phyloP scores from a whole-genome alignment of 2,888 invertebrate species.

The Athalia cordata region DNA sequence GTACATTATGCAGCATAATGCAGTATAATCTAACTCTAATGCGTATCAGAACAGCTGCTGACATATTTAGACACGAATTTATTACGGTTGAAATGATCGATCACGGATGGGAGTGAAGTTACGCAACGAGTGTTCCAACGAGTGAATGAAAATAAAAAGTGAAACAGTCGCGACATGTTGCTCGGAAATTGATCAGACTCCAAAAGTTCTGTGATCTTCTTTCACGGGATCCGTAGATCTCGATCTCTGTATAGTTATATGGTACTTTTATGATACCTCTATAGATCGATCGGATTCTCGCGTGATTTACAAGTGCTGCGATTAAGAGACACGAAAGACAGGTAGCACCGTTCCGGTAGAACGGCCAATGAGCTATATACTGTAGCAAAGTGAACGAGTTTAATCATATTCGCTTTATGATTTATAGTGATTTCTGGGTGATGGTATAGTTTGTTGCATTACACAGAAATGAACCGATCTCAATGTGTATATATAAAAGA shows the following conservation, averaged over 20 bases:
- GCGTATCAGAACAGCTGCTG: neutral
- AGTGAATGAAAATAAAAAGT: neutral
- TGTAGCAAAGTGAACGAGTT: constrained; percentile 11
- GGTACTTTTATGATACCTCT: no score
- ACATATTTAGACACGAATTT: neutral
- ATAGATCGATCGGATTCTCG: neutral
- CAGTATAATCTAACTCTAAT: neutral
- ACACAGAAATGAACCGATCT: no score
- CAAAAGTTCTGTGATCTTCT: no score
- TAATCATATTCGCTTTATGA: constrained; percentile 29
- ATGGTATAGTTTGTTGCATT: neutral
- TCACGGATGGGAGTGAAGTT: neutral
- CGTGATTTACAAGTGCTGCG: constrained; percentile 4
- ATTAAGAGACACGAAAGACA: constrained; percentile 38
- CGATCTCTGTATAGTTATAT: no score
- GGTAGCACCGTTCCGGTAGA: constrained; percentile 35
- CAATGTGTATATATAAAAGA: neutral
- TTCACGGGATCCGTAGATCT: no score
- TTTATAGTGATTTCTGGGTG: constrained; percentile 7
- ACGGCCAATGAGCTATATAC: constrained; percentile 3
- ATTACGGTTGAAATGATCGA: neutral
- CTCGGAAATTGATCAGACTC: no score
- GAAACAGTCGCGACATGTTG: no score
- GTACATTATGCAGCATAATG: neutral
- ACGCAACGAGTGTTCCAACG: neutral